Conservation (phyloP, 2,888 invertebrate species). For the Heteromurus nitidus region DNA sequence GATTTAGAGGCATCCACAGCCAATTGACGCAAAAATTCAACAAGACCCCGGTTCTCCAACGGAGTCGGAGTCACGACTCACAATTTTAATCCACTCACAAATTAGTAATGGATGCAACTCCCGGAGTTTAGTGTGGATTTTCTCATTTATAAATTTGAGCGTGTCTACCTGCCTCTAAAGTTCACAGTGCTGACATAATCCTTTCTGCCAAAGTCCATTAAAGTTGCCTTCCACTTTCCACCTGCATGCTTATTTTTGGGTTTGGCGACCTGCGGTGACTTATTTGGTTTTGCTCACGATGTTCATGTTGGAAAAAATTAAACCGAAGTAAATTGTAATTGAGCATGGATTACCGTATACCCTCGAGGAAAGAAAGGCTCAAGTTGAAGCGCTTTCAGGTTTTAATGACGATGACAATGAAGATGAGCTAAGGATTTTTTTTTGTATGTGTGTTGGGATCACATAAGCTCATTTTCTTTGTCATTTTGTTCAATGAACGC, state of each 20-base stretch:
- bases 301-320: not conserved
- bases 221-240: conserved; percentile 10
- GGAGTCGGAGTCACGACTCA: too few species aligned
- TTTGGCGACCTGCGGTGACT: conserved; percentile 40
- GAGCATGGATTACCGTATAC: conserved; percentile 34
- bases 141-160: conserved; percentile 39
- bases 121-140: conserved; percentile 69
- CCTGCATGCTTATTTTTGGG: too few species aligned
- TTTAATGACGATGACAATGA: not conserved
- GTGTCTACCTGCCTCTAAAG: not conserved
- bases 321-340: conserved; percentile 54
- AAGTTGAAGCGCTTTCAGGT: not conserved
- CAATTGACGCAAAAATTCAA: too few species aligned
- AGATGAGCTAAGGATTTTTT: not conserved
- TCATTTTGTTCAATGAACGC: not conserved
- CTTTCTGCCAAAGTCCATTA: not conserved
- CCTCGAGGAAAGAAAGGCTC: not conserved
- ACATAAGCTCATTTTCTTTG: not conserved
- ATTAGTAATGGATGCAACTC: conserved; percentile 70
- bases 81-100: conserved; percentile 64
- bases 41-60: too few species aligned
- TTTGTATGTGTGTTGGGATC: not conserved
- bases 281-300: conserved; percentile 44
- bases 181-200: conserved; percentile 2
- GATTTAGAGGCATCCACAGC: too few species aligned